Conservation (phyloP, 92 coral and sea anemone species). For the Phenganax stokvisi region DNA sequence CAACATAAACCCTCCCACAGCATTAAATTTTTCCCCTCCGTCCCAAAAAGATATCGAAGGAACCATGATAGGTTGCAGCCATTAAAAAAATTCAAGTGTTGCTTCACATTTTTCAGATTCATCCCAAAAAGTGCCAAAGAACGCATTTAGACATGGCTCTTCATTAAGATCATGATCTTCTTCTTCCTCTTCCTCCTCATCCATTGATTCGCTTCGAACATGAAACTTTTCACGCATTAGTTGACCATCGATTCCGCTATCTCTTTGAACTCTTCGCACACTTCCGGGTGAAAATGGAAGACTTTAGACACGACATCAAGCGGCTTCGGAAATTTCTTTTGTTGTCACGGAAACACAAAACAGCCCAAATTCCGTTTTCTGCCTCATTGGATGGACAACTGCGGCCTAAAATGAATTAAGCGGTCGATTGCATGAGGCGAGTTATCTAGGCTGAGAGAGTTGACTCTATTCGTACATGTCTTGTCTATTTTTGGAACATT, state of each 20-base stretch:
- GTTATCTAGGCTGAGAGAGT: too few relatives aligned
- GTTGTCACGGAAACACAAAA: conserved; percentile 25
- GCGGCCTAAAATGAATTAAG: background rate
- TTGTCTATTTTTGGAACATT: too few relatives aligned
- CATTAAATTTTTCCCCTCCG: conserved; percentile 11
- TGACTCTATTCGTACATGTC: too few relatives aligned
- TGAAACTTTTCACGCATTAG: background rate
- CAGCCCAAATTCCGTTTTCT: background rate
- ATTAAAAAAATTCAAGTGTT: background rate
- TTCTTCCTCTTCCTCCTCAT: background rate
- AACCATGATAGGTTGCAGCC: conserved; percentile 32
- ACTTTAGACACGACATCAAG: background rate
- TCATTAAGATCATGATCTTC: background rate
- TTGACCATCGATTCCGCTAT: background rate
- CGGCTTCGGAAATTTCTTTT: conserved; percentile 10
- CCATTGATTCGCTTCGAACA: background rate
- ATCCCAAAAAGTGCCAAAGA: background rate
- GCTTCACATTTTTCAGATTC: background rate
- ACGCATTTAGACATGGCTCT: conserved; percentile 23
- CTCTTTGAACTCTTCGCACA: background rate
- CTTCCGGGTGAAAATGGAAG: conserved; percentile 35
- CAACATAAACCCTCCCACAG: conserved; percentile 19
- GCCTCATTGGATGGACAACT: conserved; percentile 20
- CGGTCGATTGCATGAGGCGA: too few relatives aligned
- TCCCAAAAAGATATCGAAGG: conserved; percentile 8